phyloP scores from a whole-genome alignment of 2,797 vertebrate species.

The Dermochelys coriacea region DNA sequence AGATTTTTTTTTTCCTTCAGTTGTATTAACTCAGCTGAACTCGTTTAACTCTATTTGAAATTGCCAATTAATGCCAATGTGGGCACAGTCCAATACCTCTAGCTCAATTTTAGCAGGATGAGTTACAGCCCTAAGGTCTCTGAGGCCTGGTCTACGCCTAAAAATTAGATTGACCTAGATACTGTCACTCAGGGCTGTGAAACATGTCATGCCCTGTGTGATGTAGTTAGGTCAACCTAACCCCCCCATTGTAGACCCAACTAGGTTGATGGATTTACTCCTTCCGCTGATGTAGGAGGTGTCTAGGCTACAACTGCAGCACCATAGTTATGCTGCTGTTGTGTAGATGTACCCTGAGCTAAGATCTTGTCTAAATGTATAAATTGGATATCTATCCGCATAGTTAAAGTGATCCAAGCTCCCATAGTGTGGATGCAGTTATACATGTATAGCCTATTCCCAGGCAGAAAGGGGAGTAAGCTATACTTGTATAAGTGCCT shows the following conservation, averaged over 20 bases:
- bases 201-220: neutral
- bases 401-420: neutral
- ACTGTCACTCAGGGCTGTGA: neutral
- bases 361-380: neutral
- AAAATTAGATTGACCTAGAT: neutral
- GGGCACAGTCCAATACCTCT: neutral
- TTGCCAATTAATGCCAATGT: neutral
- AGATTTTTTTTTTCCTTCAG: neutral
- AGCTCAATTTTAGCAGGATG: too few relatives aligned
- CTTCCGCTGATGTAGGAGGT: neutral
- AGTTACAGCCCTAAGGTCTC: too few relatives aligned
- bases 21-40: neutral
- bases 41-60: neutral
- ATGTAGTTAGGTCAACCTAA: neutral
- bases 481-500: neutral
- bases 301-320: neutral
- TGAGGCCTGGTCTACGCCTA: neutral
- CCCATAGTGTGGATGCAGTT: neutral
- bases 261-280: neutral
- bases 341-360: neutral
- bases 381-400: neutral
- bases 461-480: neutral
- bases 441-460: neutral
- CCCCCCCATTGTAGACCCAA: neutral
- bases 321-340: neutral